phyloP scores from a whole-genome alignment of 2,888 invertebrate genomes.

The Diogma glabrata region DNA sequence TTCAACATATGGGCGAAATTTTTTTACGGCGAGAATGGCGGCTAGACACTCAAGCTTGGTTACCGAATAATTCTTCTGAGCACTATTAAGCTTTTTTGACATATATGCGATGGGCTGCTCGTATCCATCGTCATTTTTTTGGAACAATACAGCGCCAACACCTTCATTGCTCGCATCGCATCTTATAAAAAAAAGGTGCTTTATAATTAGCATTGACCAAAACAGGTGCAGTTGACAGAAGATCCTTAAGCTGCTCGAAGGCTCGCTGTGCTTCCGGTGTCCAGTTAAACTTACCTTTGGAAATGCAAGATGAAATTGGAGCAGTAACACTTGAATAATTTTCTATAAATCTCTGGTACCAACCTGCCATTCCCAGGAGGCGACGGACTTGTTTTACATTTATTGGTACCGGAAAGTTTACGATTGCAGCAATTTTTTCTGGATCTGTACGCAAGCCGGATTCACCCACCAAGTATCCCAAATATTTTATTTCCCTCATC shows the following conservation, averaged over 20 bases:
- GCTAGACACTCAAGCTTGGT: neutral
- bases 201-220: neutral
- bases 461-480: neutral
- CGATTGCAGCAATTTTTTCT: neutral
- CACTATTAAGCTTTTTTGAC: neutral
- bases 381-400: too few relatives aligned
- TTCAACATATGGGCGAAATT: neutral
- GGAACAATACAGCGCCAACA: neutral
- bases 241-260: neutral
- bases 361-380: too few relatives aligned
- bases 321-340: too few relatives aligned
- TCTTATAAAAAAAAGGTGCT: neutral
- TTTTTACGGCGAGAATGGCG: neutral
- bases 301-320: too few relatives aligned
- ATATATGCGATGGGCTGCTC: neutral
- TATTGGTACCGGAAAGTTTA: neutral
- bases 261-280: neutral
- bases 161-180: neutral
- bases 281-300: too few relatives aligned
- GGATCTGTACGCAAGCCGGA: neutral
- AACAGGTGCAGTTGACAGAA: neutral
- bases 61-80: neutral
- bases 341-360: too few relatives aligned
- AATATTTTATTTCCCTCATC: too few relatives aligned
- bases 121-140: neutral